A percentile compares a stretch with the other conserved stretches of the same genome.
These are phyloP conservation scores for Hirtodrosophila confusa DNA, from an alignment of 2,888 invertebrate species.

Conservation along the genomic window DNA sequence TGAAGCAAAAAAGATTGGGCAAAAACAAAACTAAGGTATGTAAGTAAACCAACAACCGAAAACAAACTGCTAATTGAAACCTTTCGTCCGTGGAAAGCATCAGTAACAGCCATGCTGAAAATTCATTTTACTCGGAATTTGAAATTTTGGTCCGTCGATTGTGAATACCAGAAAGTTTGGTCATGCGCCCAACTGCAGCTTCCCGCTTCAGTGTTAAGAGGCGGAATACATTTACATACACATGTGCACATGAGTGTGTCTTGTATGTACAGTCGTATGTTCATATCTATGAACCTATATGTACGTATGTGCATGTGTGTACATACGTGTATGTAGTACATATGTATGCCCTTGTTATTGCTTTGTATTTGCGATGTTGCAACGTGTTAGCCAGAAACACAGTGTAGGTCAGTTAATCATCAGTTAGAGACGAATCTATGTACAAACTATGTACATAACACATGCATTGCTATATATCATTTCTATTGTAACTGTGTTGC, in stretches of 20 bases:
- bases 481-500: no score
- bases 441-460: no score
- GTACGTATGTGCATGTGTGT: not conserved
- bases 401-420: slow-evolving; percentile 26
- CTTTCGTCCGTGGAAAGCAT: slow-evolving; percentile 21
- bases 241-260: not conserved
- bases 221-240: slow-evolving; percentile 6
- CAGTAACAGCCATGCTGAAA: slow-evolving; percentile 28
- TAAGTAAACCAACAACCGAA: slow-evolving; percentile 14
- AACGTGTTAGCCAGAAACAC: slow-evolving; percentile 23
- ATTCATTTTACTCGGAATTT: slow-evolving; percentile 14
- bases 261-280: not conserved
- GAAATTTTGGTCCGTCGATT: slow-evolving; percentile 9
- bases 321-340: slow-evolving; percentile 9
- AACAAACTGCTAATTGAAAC: slow-evolving; percentile 26
- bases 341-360: slow-evolving; percentile 27
- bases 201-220: slow-evolving; percentile 22
- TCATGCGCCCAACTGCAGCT: slow-evolving; percentile 30
- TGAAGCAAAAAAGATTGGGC: not conserved
- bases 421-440: slow-evolving; percentile 6
- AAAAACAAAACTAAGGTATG: not conserved
- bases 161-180: slow-evolving; percentile 25
- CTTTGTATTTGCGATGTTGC: slow-evolving; percentile 27
- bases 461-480: no score
- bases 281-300: slow-evolving; percentile 14